phyloP scores from a whole-genome alignment of 2,888 invertebrate genomes.

The Reticulitermes lucifugus region DNA sequence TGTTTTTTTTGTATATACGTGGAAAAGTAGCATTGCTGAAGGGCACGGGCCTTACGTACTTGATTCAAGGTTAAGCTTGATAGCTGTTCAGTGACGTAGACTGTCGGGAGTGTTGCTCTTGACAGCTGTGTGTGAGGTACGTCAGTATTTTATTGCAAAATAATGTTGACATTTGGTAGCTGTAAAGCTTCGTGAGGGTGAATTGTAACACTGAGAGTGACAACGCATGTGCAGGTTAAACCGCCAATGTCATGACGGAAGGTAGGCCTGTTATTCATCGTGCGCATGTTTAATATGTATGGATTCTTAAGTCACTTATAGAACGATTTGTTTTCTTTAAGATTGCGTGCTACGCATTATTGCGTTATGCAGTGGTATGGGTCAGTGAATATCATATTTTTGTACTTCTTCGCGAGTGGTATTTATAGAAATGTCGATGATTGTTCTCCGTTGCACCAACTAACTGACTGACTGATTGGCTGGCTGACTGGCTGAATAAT shows the following conservation, averaged over 20 bases:
- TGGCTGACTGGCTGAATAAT: no score
- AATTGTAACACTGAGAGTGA: background rate
- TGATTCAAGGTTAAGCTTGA: slow-evolving; percentile 25
- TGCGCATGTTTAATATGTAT: background rate
- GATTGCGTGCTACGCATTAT: no score
- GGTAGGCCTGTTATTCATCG: background rate
- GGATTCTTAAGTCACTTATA: background rate
- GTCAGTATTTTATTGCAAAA: background rate
- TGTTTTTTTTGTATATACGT: background rate
- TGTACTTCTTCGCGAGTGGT: no score
- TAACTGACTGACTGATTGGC: no score
- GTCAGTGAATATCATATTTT: no score
- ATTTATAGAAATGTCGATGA: no score
- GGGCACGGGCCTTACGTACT: background rate
- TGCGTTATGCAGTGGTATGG: no score
- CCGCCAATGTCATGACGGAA: background rate
- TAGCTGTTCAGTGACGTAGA: slow-evolving; percentile 13
- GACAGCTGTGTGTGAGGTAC: slow-evolving; percentile 17
- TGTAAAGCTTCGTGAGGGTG: background rate
- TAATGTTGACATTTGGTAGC: background rate
- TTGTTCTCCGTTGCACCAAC: no score
- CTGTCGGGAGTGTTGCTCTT: background rate
- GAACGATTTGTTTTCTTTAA: no score
- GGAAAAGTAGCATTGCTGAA: background rate
- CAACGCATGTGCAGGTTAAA: background rate